Conservation (phyloP, 2,113 vertebrate species). For the Numida meleagris region DNA sequence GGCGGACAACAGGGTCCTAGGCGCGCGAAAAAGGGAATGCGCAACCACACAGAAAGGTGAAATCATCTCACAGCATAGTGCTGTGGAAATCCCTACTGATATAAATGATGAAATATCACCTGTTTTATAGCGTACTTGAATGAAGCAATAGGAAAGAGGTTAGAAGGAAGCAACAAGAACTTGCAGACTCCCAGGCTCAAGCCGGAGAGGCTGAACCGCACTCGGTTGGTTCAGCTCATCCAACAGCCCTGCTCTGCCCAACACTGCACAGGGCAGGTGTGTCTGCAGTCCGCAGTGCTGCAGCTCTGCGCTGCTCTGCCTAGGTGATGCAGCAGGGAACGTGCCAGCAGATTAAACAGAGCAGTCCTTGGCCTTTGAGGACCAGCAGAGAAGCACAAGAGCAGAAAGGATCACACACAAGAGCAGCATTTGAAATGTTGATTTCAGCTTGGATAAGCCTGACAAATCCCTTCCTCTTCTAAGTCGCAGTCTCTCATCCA, state of each 20-base stretch:
- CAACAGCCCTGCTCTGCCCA: background rate
- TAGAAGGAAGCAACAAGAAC: background rate
- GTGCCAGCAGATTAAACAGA: background rate
- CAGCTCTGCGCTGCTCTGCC: background rate
- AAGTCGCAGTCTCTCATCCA: background rate
- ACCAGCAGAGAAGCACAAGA: background rate
- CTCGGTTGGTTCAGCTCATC: background rate
- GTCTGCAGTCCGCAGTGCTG: background rate
- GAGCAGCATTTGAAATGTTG: background rate
- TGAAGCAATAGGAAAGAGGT: background rate
- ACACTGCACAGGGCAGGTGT: background rate
- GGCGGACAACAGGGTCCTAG: background rate
- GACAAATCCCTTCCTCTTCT: background rate
- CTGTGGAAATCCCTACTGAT: background rate
- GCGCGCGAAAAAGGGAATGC: accelerated
- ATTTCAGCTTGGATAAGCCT: background rate
- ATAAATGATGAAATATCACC: background rate
- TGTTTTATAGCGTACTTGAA: background rate
- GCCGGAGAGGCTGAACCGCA: background rate
- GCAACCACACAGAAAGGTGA: background rate
- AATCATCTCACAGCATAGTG: background rate
- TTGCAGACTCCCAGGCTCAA: background rate
- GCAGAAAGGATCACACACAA: background rate
- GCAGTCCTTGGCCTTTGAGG: background rate
- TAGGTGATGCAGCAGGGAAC: background rate